These are phyloP conservation scores for Gallinago media DNA, from an alignment of 2,113 vertebrate species.

Conservation along the genomic window DNA sequence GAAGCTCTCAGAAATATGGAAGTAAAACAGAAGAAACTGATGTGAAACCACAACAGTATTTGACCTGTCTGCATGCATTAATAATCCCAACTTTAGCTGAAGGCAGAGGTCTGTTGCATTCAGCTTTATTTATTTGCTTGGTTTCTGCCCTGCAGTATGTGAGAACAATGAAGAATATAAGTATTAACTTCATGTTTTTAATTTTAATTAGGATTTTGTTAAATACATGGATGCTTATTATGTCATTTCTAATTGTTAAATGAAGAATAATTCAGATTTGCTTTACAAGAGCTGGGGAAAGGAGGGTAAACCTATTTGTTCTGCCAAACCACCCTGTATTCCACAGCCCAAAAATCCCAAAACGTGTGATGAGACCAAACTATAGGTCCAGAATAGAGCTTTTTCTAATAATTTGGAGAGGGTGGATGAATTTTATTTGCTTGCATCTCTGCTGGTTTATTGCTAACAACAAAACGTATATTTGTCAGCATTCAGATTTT, in stretches of 20 bases:
- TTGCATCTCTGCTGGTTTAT: background rate
- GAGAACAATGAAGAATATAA: background rate
- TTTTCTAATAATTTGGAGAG: background rate
- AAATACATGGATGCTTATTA: background rate
- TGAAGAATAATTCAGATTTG: background rate
- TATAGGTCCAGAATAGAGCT: background rate
- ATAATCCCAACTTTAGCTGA: slow-evolving; percentile 47
- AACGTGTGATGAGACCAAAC: background rate
- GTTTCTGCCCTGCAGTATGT: background rate
- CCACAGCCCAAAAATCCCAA: background rate
- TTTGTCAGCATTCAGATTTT: background rate
- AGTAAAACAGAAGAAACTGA: slow-evolving; percentile 68
- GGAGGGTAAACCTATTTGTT: background rate
- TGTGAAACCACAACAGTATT: slow-evolving; percentile 65
- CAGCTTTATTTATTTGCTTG: slow-evolving; percentile 25
- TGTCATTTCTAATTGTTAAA: background rate
- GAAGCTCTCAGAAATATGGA: slow-evolving; percentile 70
- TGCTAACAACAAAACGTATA: background rate
- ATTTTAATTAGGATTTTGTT: background rate
- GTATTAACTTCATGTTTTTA: background rate
- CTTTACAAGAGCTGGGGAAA: background rate
- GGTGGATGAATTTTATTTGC: background rate
- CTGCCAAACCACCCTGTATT: background rate
- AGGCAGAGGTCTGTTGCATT: slow-evolving; percentile 51
- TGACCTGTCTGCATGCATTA: slow-evolving; percentile 66